phyloP scores from a whole-genome alignment of 2,113 vertebrate species.

The Oreotrochilus melanogaster region DNA sequence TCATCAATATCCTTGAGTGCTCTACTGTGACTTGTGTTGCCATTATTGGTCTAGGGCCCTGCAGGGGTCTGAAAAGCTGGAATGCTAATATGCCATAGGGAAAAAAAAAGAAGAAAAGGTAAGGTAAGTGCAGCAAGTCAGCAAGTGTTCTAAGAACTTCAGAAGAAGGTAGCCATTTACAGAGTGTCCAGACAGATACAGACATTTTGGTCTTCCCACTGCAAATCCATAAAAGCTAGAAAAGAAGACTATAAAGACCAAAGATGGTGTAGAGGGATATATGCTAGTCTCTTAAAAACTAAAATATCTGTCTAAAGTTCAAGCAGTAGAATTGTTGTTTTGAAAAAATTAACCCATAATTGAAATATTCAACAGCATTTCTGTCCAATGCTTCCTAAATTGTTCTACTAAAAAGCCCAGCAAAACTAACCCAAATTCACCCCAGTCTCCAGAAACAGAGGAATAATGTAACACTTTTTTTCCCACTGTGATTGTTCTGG shows the following conservation, averaged over 20 bases:
- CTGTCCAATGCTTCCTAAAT: background rate
- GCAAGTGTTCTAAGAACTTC: background rate
- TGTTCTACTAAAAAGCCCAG: background rate
- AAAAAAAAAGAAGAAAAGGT: background rate
- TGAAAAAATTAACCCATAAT: slow-evolving; percentile 1
- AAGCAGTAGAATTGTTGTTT: background rate
- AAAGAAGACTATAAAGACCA: background rate
- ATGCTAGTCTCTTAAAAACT: background rate
- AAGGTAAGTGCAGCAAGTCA: background rate
- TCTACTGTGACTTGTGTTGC: background rate
- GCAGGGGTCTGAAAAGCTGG: background rate
- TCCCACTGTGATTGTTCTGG: background rate
- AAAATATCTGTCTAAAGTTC: background rate
- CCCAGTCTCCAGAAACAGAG: background rate
- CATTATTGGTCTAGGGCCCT: background rate
- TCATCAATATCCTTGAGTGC: background rate
- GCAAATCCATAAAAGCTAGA: background rate
- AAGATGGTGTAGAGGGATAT: background rate
- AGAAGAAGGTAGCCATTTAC: background rate
- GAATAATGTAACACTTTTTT: background rate
- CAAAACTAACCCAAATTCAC: background rate
- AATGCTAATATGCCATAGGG: background rate
- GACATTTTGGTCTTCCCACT: background rate
- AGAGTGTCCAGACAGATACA: no score
- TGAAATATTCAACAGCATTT: background rate